phyloP scores from a whole-genome alignment of 53 echinoderm and acorn worm species.

The Patiria pectinifera region DNA sequence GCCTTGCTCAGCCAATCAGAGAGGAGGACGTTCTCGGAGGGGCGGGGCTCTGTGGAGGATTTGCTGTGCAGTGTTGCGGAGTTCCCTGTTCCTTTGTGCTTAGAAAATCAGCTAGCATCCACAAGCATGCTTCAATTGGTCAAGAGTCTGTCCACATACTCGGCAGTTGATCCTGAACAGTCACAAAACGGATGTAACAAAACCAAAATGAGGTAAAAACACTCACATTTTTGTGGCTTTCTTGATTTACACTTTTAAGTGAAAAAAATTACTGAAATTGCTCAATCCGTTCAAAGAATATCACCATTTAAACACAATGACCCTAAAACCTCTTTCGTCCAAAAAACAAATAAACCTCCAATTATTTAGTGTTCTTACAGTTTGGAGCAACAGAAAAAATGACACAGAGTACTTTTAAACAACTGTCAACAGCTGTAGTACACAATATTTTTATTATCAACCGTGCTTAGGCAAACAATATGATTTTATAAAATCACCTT shows the following conservation, averaged over 20 bases:
- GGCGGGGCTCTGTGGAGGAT: neutral
- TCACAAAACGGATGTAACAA: neutral
- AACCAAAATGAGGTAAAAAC: constrained; percentile 27
- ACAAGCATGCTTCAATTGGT: neutral
- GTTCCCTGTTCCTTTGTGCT: constrained; percentile 4
- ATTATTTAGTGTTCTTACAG: too few species aligned
- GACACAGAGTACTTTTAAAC: too few species aligned
- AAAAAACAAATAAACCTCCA: too few species aligned
- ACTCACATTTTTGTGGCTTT: neutral
- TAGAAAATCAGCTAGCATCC: neutral
- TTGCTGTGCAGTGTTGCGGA: constrained; percentile 4
- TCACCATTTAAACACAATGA: too few species aligned
- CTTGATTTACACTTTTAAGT: neutral
- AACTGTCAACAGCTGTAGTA: too few species aligned
- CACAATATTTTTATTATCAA: too few species aligned
- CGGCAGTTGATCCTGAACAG: neutral
- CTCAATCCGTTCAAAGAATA: too few species aligned
- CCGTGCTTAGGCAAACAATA: too few species aligned
- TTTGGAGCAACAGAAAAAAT: too few species aligned
- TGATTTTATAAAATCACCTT: too few species aligned
- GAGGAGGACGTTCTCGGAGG: constrained; percentile 10
- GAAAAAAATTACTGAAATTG: too few species aligned
- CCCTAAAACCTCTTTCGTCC: too few species aligned
- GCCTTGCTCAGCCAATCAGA: constrained; percentile 47
- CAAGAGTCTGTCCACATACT: constrained; percentile 22